Base-by-base conservation (phyloP, 2,888 invertebrate species). In the Drosophila lutescens region DNA sequence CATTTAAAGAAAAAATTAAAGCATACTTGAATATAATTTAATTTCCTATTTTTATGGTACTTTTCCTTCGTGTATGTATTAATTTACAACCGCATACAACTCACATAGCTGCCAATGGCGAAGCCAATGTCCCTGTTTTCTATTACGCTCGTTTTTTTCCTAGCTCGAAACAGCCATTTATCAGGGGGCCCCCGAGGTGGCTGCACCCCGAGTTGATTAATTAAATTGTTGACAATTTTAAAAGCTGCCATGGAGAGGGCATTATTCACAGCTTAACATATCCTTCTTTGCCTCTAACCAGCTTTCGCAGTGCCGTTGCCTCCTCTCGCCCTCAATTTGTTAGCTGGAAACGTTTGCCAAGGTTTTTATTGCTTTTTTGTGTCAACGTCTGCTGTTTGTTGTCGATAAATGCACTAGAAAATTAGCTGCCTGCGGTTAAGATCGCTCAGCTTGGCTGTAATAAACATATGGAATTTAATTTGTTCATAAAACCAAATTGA, bases 171-270 rank as follows among this genome's bases (percentile, higher is more conserved):
- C 1, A n/a, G 20, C 47, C 66, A 80, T 82, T 74, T 68, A 51
- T 76, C 68, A 65, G 59, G 17, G 46, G 20, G 40, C n/a, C 56
- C n/a, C 9, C 57, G 38, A 50, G 30, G 46, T 13, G 49, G 43
- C 53, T 50, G 59, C 62, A 49, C 55, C 49, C 41, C 76, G 55
- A 75, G 77, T 83, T 85, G 86, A 85, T 88, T 88, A 85, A 85
- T 88, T 85, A 88, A 85, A 80, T 77, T 88, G 85, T 86, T 88
- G 85, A 88, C 85, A 86, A 86, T 80, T 85, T 88, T 76, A 86
- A 86, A 79, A 86, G 88, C 88, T 74, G 57, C 72, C 74, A 53
- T 58, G 58, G 62, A 26, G 57, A 53, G 43, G 60, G 57, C 78
- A 88, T 84, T 84, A 84, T 86, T 86, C 78, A 86, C 78, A 75